Evolutionary conservation across 1,140 invertebrate species (phyloP), one percentile per base, ranked within the genome.

Genomic region (Argopecten irradians): DNA sequence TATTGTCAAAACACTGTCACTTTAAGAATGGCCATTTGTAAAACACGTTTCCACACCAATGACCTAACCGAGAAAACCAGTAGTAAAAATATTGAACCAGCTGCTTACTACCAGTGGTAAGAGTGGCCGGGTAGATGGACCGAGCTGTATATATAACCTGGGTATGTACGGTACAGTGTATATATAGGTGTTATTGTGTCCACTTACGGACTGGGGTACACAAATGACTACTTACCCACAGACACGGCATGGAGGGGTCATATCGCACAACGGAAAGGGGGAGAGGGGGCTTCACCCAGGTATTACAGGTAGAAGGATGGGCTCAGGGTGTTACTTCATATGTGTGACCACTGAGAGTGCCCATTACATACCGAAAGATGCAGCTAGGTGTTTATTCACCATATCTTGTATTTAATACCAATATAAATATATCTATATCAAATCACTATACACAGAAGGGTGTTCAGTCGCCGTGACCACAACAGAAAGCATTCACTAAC

Each of bases 1-100:
- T 71, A 71, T 28, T 71, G 55, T 71, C 55, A 71, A 71, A 71
- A 71, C 55, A 71, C 55, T 71, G 55, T 28, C 55, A 71, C 55
- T 71, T 22, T 71, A n/a, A 71, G 28, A 71, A 71, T 71, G 55
- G n/a, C 22, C 22, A n/a, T 71, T 71, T 71, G 22, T 71, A 28
- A 71, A 71, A 71, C 55, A 71, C 28, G 55, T 71, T 71, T 71
- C 55, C 55, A 71, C 55, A 71, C 55, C n/a, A 28, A 71, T 71
- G 55, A 71, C 28, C 55, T 71, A 71, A 71, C 55, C 55, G 55
- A 71, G 55, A 71, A 28, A 71, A 71, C 55, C 55, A 71, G 22
- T 71, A 71, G 28, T 8, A n/a, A 71, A 71, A 71, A 71, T 71
- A 71, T 71, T 71, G 55, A 71, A 71, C 55, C 55, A 71, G 55